Evolutionary conservation across 1,140 invertebrate genomes (phyloP).

Genomic region (Musca domestica): DNA sequence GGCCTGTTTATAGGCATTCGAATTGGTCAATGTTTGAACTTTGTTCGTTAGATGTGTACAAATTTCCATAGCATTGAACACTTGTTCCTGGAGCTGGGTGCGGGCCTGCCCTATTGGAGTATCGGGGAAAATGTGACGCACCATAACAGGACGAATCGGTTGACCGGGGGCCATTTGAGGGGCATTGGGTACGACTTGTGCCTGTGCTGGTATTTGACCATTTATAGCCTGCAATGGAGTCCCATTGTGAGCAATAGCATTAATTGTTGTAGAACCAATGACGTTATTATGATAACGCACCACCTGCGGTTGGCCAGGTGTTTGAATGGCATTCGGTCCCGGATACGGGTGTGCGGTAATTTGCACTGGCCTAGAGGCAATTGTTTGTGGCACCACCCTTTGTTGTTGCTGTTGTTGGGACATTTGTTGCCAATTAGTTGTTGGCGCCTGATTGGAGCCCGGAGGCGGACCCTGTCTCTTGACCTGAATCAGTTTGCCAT

Average conservation of each 20-base stretch:
- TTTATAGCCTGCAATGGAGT: constrained; percentile 25
- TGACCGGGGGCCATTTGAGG: constrained; percentile 1
- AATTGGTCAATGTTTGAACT: constrained; percentile 48
- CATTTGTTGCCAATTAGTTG: constrained; percentile 21
- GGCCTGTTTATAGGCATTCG: constrained; percentile 50
- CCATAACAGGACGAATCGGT: constrained; percentile 31
- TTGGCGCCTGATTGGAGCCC: constrained; percentile 6
- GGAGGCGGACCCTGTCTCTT: constrained; percentile 39
- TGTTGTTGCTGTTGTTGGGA: constrained; percentile 9
- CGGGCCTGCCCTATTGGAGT: constrained; percentile 40
- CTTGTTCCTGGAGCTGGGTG: constrained; percentile 44
- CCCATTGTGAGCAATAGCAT: constrained; percentile 24
- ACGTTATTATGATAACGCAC: constrained; percentile 16
- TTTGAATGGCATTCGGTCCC: constrained; percentile 10
- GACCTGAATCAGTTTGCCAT: constrained; percentile 51
- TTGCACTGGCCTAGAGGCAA: constrained; percentile 19
- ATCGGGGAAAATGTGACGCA: constrained; percentile 33
- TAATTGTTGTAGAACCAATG: constrained; percentile 5
- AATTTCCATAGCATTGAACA: constrained; percentile 51
- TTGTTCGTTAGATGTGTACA: constrained; percentile 50
- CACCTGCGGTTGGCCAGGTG: constrained; percentile 18
- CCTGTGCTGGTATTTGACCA: constrained; percentile 11
- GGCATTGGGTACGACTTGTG: constrained; percentile 10
- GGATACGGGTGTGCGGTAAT: constrained; percentile 14
- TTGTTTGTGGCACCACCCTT: constrained; percentile 6